These are phyloP conservation scores for Cheilosia grossa DNA, from an alignment of 2,888 invertebrate genomes.

Conservation along the genomic window DNA sequence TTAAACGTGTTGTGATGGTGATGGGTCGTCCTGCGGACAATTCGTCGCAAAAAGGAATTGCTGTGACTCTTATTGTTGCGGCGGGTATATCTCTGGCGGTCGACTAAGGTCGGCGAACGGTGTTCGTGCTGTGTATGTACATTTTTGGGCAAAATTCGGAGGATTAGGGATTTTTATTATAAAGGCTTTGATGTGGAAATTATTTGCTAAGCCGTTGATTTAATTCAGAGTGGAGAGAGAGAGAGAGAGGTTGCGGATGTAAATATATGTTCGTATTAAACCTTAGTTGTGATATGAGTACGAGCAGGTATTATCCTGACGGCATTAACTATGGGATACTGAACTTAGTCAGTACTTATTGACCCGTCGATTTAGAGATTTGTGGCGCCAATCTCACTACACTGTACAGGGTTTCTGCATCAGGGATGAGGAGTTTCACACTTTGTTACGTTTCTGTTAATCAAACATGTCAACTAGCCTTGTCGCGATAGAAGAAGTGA, in stretches of 20 bases:
- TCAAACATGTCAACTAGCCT: too few species aligned
- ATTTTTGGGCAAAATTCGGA: neutral
- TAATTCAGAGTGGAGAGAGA: neutral
- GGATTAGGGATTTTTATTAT: slow-evolving; percentile 24
- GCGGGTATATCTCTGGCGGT: slow-evolving; percentile 23
- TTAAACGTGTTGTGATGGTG: slow-evolving; percentile 59
- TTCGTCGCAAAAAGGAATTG: slow-evolving; percentile 66
- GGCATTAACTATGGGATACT: too few species aligned
- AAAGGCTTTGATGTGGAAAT: slow-evolving; percentile 30
- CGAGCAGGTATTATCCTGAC: too few species aligned
- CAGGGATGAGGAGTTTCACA: too few species aligned
- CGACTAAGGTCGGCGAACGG: slow-evolving; percentile 36
- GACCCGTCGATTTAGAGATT: too few species aligned
- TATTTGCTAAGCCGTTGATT: slow-evolving; percentile 15
- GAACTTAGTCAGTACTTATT: too few species aligned
- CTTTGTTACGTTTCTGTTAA: too few species aligned
- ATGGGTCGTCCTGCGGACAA: slow-evolving; percentile 70
- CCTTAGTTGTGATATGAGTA: too few species aligned
- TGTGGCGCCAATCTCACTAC: too few species aligned
- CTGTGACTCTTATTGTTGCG: slow-evolving; percentile 55
- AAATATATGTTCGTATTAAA: neutral
- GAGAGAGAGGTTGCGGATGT: neutral
- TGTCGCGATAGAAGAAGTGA: too few species aligned
- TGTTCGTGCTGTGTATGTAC: slow-evolving; percentile 5
- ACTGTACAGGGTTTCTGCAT: too few species aligned